Percentiles rank a stretch among this genome's conserved stretches.
Conservation (phyloP, 2,797 vertebrate species). For the Heliangelus exortis region DNA sequence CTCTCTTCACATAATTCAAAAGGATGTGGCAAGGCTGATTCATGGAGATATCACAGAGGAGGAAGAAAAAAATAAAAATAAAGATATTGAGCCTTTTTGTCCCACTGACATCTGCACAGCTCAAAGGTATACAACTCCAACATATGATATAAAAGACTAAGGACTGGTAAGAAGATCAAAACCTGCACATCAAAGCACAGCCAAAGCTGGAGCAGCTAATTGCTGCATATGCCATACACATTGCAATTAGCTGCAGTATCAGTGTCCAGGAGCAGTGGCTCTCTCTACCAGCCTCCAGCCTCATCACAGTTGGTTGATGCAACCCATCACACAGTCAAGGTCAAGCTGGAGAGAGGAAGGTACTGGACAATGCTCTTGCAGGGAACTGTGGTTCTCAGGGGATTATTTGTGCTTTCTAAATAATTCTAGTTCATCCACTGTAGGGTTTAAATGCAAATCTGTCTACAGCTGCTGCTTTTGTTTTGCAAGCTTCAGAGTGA, state of each 20-base stretch:
- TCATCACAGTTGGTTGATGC: not conserved
- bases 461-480: not conserved
- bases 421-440: not conserved
- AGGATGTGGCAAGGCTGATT: not conserved
- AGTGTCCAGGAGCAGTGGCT: not conserved
- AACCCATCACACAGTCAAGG: not conserved
- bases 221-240: not conserved
- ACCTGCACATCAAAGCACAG: not conserved
- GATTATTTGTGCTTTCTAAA: not conserved
- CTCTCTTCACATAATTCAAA: not conserved
- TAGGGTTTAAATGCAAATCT: not conserved
- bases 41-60: not conserved
- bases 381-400: not conserved
- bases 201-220: not conserved
- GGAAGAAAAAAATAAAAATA: not conserved
- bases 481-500: not conserved
- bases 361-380: not conserved
- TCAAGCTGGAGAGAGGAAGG: not conserved
- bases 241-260: not conserved
- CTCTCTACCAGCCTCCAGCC: not conserved
- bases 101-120: not conserved
- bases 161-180: constrained; percentile 21
- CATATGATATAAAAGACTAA: not conserved
- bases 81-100: not conserved
- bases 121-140: constrained; percentile 4